Evolutionary conservation across 2,797 vertebrate genomes (phyloP).

Genomic region (Scyliorhinus canicula): DNA sequence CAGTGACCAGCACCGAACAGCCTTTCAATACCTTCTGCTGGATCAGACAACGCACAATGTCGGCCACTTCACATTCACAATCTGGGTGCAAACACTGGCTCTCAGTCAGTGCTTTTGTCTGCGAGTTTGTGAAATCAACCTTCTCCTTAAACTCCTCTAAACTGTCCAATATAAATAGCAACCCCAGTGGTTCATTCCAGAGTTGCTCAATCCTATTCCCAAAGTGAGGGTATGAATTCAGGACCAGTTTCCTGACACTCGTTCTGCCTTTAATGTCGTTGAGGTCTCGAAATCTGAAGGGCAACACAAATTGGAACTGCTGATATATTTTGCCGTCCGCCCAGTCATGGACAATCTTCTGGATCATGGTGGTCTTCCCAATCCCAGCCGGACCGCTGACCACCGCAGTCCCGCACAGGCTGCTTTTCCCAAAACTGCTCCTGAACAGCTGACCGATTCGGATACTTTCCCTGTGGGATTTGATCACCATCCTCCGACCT

Average conservation of each 20-base stretch:
- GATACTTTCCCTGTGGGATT: background rate
- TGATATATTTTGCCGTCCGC: background rate
- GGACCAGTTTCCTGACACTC: background rate
- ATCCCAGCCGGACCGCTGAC: background rate
- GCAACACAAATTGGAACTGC: background rate
- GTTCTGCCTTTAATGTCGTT: background rate
- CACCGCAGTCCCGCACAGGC: background rate
- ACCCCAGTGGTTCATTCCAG: background rate
- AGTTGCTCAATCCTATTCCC: background rate
- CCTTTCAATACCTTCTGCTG: background rate
- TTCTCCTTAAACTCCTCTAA: background rate
- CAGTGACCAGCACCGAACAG: background rate
- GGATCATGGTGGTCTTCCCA: constrained; percentile 10
- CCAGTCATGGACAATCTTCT: background rate
- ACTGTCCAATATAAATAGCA: background rate
- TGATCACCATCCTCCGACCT: background rate
- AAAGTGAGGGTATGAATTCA: background rate
- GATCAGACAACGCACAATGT: background rate
- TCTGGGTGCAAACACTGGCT: background rate
- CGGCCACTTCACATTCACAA: background rate
- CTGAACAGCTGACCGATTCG: background rate
- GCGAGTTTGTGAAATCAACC: background rate
- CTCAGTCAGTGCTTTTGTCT: background rate
- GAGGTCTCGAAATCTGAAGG: background rate
- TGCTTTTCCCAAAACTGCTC: background rate